Conservation (phyloP, 1,140 invertebrate genomes). For the Pseudoatta argentina region DNA sequence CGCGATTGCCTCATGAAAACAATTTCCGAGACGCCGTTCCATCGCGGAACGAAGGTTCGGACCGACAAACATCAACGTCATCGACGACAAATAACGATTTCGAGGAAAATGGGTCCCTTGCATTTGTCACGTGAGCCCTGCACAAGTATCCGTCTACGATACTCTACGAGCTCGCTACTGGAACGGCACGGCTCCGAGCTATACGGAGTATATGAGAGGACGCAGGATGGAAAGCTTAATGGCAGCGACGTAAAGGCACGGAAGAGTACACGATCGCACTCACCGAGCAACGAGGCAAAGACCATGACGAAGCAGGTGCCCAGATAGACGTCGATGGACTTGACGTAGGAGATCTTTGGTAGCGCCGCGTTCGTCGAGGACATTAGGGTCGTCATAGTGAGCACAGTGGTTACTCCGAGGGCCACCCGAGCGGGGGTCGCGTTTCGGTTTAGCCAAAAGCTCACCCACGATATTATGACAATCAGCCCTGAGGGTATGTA, state of each 20-base stretch:
- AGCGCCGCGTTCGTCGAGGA: conserved; percentile 99
- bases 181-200: conserved; percentile 50
- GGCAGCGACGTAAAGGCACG: conserved; percentile 57
- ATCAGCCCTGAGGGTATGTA: conserved; percentile 99
- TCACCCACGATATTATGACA: conserved; percentile 99
- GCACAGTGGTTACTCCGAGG: conserved; percentile 98
- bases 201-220: conserved; percentile 59
- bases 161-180: conserved; percentile 60
- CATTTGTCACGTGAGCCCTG: conserved; percentile 62
- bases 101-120: conserved; percentile 58
- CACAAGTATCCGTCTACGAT: conserved; percentile 63
- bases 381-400: conserved; percentile 99
- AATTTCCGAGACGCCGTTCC: not conserved
- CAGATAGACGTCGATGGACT: conserved; percentile 99
- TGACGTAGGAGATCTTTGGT: conserved; percentile 99
- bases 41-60: not conserved
- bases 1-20: not conserved
- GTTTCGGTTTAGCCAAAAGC: conserved; percentile 97
- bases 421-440: conserved; percentile 98
- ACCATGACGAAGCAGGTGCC: conserved; percentile 99
- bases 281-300: conserved; percentile 97
- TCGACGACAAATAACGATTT: conserved; percentile 17
- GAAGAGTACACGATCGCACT: conserved; percentile 84
- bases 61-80: not conserved
- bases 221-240: conserved; percentile 57